Base-by-base conservation (phyloP, 2,888 invertebrate species). In the Chrysopilus asiliformis region DNA sequence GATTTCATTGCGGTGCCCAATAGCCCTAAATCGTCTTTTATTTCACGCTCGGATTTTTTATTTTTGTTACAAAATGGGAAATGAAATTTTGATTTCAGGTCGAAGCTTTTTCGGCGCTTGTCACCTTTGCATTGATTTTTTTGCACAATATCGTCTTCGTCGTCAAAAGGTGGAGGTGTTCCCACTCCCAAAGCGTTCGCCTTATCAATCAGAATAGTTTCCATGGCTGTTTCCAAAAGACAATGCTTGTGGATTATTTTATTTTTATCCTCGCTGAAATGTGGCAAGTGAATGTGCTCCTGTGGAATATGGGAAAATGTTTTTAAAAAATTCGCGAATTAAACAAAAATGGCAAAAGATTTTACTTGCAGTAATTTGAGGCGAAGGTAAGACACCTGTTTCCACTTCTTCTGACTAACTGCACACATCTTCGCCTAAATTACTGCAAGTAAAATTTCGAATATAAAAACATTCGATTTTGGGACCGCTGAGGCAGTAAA, bases 1-100 rank as follows among this genome's bases (percentile, higher is more conserved):
- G 70, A 70, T 50, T 68, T 67, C 60, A 71, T 67, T 15, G 71
- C 72, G 14, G 68, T 68, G 35, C 67, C 67, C 29, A 71, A 49
- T 31, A 71, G 46, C 7, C 68, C 64, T 2, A 60, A 55, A 1
- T 64, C 53, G 45, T 44, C n/a, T 37, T 32, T 39, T 34, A 44
- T 27, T 10, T 36, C 34, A 12, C 29, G 17, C 13, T 41, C 18
- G 4, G 19, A 18, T 17, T 36, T 39, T 29, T 44, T 43, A 26
- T 27, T 42, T 16, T 42, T 40, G 41, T 58, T 32, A 41, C 58
- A 33, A 32, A 42, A 38, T 4, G 42, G 36, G 6, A 40, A 38
- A 9, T 36, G 26, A 12, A 49, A 49, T 20, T 48, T 44, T 28
- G 40, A 53, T 13, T 36, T 56, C 55, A 2, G 60, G 54, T 16